Conservation (phyloP, 2,113 vertebrate species). For the Poicephalus gulielmi region DNA sequence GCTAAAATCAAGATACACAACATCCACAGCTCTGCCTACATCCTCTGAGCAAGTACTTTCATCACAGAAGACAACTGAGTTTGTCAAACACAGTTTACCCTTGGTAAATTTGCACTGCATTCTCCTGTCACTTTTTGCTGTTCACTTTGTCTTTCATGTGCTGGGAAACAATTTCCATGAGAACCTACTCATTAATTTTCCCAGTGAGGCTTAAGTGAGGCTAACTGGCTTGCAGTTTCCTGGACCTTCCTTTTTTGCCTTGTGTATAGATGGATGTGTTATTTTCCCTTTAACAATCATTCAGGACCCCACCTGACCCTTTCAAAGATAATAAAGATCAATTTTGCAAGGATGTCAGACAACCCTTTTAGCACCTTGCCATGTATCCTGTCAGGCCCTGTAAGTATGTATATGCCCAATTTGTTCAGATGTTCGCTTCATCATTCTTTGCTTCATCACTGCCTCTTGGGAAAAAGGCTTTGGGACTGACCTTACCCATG, state of each 20-base stretch:
- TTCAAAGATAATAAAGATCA: not conserved
- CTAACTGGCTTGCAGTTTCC: not conserved
- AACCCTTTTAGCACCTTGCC: not conserved
- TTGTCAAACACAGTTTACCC: not conserved
- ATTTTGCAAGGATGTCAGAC: not conserved
- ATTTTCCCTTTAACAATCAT: not conserved
- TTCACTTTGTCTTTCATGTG: not conserved
- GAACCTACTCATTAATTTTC: not conserved
- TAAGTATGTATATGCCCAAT: not conserved
- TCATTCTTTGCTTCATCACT: not conserved
- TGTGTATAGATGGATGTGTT: not conserved
- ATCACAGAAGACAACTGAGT: not conserved
- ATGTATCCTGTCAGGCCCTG: fast-evolving
- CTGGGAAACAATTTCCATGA: not conserved
- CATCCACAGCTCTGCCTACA: not conserved
- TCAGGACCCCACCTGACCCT: not conserved
- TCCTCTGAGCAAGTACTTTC: not conserved
- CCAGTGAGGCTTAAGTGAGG: not conserved
- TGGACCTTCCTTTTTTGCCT: not conserved
- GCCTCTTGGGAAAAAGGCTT: not conserved
- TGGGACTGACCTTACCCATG: not conserved
- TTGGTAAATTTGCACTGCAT: not conserved
- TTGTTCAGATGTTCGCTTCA: not conserved
- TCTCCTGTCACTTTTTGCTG: not conserved
- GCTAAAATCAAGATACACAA: not conserved